Conservation (phyloP, 2,888 invertebrate species). For the Troides aeacus region DNA sequence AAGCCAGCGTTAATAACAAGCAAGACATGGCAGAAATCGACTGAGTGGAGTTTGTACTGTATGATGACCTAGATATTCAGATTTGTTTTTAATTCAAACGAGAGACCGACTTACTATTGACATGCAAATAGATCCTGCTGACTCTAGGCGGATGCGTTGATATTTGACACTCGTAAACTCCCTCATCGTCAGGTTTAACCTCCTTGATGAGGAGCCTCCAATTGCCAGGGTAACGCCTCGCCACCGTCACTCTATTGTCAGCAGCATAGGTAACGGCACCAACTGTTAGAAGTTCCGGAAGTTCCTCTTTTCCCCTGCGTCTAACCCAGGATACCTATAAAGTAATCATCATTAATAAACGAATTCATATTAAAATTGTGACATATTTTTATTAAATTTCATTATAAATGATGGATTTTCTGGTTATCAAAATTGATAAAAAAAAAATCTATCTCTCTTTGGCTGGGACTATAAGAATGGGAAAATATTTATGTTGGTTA, state of each 20-base stretch:
- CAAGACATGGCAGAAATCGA: no score
- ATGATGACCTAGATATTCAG: no score
- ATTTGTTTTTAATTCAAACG: neutral
- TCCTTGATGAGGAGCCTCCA: constrained; percentile 83
- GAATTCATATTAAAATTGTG: no score
- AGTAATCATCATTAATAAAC: no score
- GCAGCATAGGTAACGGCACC: constrained; percentile 85
- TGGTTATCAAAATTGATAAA: no score
- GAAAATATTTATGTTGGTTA: no score
- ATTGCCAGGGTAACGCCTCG: constrained; percentile 81
- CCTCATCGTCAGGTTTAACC: constrained; percentile 84
- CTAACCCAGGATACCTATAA: constrained; percentile 85
- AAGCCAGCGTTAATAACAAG: no score
- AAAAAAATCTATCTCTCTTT: no score
- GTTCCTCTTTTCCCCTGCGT: constrained; percentile 77
- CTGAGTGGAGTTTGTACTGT: no score
- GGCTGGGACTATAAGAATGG: no score
- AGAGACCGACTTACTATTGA: constrained; percentile 78
- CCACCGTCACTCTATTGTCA: constrained; percentile 83
- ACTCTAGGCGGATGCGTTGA: constrained; percentile 86
- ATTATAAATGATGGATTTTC: no score
- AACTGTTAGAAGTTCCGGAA: constrained; percentile 85
- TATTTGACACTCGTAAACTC: constrained; percentile 86
- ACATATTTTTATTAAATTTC: no score
- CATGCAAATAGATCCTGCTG: constrained; percentile 83